Conservation (phyloP, 2,888 invertebrate species). For the Thecocarcelia acutangulata region DNA sequence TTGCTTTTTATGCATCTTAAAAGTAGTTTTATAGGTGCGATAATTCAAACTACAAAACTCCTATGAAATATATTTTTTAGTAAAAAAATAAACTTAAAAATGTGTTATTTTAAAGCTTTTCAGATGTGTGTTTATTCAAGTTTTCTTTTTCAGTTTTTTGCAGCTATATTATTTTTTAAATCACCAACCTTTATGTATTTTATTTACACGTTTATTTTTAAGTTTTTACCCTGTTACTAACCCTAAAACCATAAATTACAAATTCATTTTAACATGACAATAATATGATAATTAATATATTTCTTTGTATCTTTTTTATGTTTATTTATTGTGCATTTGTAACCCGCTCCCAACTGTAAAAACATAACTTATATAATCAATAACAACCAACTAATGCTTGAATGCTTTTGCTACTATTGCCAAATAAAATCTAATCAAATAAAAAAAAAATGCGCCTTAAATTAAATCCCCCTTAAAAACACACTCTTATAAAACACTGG, state of each 20-base stretch:
- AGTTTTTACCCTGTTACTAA: constrained; percentile 12
- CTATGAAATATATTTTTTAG: no score
- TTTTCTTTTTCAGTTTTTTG: background rate
- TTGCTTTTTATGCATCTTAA: no score
- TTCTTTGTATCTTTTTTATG: constrained; percentile 51
- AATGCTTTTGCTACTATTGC: constrained; percentile 63
- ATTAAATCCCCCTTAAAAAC: constrained; percentile 22
- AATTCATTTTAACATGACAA: constrained; percentile 21
- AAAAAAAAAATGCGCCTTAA: constrained; percentile 40
- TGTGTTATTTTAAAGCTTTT: constrained; percentile 13
- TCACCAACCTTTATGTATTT: constrained; percentile 44
- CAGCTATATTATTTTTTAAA: constrained; percentile 18
- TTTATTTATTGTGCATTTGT: constrained; percentile 61
- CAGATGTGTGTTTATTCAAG: background rate
- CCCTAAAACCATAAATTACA: constrained; percentile 48
- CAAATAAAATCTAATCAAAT: constrained; percentile 15
- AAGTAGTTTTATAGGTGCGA: no score
- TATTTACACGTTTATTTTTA: constrained; percentile 28
- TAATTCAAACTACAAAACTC: no score
- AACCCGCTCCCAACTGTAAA: constrained; percentile 53
- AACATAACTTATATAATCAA: constrained; percentile 47
- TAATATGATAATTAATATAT: constrained; percentile 51
- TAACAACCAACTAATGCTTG: constrained; percentile 64
- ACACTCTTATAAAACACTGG: constrained; percentile 55
- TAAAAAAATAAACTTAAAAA: background rate